Conservation (phyloP, 2,888 invertebrate species). For the Drosophila paranaensis region DNA sequence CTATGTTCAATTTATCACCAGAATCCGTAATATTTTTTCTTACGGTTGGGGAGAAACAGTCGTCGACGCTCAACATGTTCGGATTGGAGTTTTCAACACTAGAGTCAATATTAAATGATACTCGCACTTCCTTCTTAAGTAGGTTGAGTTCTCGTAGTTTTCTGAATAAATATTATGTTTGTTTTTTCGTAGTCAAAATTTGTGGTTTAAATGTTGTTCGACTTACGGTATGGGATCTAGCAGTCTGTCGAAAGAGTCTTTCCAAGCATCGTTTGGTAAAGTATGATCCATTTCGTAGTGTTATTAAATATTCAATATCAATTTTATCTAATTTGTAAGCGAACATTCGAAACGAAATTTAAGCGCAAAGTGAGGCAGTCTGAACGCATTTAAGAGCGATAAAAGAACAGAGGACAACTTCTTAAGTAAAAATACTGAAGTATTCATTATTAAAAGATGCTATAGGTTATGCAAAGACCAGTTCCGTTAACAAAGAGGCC, state of each 20-base stretch:
- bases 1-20: background rate
- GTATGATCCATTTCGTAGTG: slow-evolving; percentile 58
- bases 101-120: slow-evolving; percentile 81
- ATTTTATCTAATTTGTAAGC: background rate
- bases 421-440: slow-evolving; percentile 9
- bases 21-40: background rate
- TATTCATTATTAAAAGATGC: background rate
- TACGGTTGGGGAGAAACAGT: slow-evolving; percentile 10
- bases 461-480: too few species aligned
- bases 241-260: slow-evolving; percentile 82
- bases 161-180: slow-evolving; percentile 41
- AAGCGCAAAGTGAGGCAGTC: slow-evolving; percentile 10
- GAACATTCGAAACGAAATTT: slow-evolving; percentile 22
- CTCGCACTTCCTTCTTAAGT: slow-evolving; percentile 70
- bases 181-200: too few species aligned
- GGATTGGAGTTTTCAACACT: slow-evolving; percentile 77
- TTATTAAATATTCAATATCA: background rate
- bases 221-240: slow-evolving; percentile 76
- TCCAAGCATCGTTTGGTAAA: slow-evolving; percentile 78
- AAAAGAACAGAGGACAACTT: too few species aligned
- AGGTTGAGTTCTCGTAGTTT: slow-evolving; percentile 70
- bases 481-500: too few species aligned
- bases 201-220: background rate
- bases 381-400: slow-evolving; percentile 8
- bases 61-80: slow-evolving; percentile 19